phyloP scores from a whole-genome alignment of 2,797 vertebrate species.

The Dryobates pubescens region DNA sequence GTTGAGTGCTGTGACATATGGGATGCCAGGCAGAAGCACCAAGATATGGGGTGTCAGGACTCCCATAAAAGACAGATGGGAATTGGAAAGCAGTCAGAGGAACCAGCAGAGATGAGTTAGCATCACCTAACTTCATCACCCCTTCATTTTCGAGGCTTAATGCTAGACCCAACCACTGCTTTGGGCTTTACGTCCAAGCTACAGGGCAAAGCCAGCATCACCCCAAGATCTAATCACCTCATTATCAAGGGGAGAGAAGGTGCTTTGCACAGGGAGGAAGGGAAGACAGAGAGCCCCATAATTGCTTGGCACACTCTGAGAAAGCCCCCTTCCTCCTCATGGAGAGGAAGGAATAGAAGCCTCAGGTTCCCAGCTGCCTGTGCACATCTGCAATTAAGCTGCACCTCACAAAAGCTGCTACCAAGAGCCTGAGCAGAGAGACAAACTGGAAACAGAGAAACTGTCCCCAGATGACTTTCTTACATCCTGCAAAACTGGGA shows the following conservation, averaged over 20 bases:
- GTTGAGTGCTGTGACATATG: background rate
- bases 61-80: background rate
- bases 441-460: background rate
- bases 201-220: background rate
- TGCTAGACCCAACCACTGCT: background rate
- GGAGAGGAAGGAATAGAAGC: background rate
- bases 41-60: background rate
- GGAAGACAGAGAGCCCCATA: background rate
- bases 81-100: background rate
- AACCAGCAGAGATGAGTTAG: background rate
- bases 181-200: background rate
- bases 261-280: background rate
- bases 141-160: background rate
- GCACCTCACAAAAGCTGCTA: background rate
- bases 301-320: background rate
- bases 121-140: background rate
- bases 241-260: background rate
- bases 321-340: background rate
- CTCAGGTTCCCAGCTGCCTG: background rate
- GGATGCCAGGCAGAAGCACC: background rate
- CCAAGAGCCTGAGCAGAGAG: background rate
- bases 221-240: constrained; percentile 36
- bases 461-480: background rate
- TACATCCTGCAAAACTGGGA: background rate
- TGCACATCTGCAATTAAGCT: background rate